Evolutionary conservation across 2,888 invertebrate genomes (phyloP), one percentile per base, ranked within the genome.

Genomic region (Coelinius sp.): DNA sequence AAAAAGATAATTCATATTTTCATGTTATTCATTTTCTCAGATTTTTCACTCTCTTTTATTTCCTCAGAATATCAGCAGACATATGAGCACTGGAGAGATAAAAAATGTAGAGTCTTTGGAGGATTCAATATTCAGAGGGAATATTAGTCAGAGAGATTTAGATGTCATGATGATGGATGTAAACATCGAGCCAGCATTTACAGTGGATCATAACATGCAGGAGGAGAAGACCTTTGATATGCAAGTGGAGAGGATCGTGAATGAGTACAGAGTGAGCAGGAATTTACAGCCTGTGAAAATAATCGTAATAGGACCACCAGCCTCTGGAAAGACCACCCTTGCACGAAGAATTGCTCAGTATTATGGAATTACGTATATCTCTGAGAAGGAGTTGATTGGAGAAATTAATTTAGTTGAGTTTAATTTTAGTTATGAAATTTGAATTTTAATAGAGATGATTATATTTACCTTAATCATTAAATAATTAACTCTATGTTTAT

Each of bases 271-370:
- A 79, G 88, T 88, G 76, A 89, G 89, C 53, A 88, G 91, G 78
- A 89, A 89, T 76, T 85, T 93, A 73, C 89, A 89, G 79, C 90
- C 92, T 52, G 88, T 92, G 77, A 92, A 91, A 80, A 83, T 90
- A 53, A 80, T 93, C 14, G 84, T 93, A 1, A 91, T 92, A 76
- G 93, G 93, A 1, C 93, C 93, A 20, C 92, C 93, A 2, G 90
- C 91, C 6, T 89, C 90, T 10, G 93, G 93, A 22, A 93, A 93
- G 86, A 91, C 92, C 0, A 88, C 87, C 20, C 78, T 93, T 69
- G 90, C 92, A 0, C 90, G 90, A 77, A 88, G 86, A 74, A 88
- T 93, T 64, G 89, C 90, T 65, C 88, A 91, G 72, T 85, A 89
- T 68, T 93, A 93, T 78, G 90, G 90, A 3, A 85, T 92, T 53